Evolutionary conservation across 2,797 vertebrate genomes (phyloP), one percentile per base, ranked within the genome.

Genomic region (Typhlichthys eigenmanni): DNA sequence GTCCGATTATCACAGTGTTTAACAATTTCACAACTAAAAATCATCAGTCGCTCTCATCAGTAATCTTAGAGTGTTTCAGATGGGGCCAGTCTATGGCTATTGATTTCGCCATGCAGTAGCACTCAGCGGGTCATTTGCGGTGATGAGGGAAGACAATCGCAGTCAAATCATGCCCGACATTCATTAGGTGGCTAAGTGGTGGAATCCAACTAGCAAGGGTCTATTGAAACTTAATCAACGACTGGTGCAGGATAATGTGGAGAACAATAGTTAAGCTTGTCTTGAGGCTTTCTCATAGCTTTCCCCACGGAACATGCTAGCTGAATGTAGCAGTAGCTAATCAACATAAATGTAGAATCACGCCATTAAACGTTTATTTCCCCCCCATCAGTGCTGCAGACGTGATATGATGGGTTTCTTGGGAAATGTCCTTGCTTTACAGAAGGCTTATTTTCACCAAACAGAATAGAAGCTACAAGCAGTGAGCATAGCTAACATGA

Each of bases 141-240:
- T 85, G 86, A 89, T 85, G 88, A 87, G 82, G 71, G 62, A 87
- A 86, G 88, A 88, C 88, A 87, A 82, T 86, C 62, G 66, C 68
- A 34, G 68, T 72, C 84, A 88, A 88, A 89, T 88, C 79, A 75
- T 83, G 78, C 69, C 74, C 75, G 81, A 81, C 86, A 87, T 88
- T 89, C 87, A 90, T 91, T 88, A 85, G 79, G 68, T 74, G 72
- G 59, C 68, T 71, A 80, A 79, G 71, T 57, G 55, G 72, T 82
- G 80, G 72, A 87, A 82, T 78, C 72, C 65, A 81, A 75, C 78
- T 55, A 69, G 79, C 55, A 66, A 79, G 76, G 85, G 81, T 85
- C 84, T 84, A 87, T 84, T 85, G 87, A 81, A 86, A 87, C 71
- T 87, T 86, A 84, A 91, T 90, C 85, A 89, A 89, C 84, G 85